Percentiles rank a stretch among this genome's conserved stretches.
Evolutionary conservation across 2,113 vertebrate species (phyloP).

Genomic region (Tupaia chinensis): DNA sequence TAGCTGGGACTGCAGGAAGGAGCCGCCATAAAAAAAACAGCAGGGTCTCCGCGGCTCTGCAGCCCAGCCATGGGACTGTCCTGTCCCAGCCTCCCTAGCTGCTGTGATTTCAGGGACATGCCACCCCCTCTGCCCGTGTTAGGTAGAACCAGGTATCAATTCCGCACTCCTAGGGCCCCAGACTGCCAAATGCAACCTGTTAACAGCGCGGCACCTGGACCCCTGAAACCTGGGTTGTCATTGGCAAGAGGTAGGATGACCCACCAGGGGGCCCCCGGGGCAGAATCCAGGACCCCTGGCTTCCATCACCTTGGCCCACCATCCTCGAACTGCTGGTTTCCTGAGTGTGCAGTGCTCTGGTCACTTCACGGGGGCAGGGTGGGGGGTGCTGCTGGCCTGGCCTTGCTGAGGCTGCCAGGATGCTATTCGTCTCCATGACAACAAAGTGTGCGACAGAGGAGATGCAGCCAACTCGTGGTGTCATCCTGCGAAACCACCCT

Average conservation of each 20-base stretch:
- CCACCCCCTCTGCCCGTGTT: no score
- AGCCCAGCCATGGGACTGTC: no score
- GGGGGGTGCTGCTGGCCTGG: background rate
- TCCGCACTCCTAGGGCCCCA: no score
- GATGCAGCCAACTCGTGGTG: background rate
- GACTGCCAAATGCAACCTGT: no score
- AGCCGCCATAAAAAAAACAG: no score
- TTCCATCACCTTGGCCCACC: background rate
- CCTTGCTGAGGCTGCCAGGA: conserved; percentile 11
- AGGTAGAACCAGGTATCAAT: no score
- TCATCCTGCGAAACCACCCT: conserved; percentile 50
- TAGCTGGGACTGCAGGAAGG: no score
- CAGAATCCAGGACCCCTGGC: background rate
- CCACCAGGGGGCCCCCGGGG: background rate
- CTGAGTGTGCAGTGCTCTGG: background rate
- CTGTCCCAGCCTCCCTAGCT: no score
- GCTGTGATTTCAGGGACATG: no score
- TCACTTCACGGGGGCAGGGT: background rate
- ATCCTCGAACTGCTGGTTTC: conserved; percentile 7
- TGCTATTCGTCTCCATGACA: conserved; percentile 71
- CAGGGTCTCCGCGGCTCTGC: no score
- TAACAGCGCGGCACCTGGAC: no score
- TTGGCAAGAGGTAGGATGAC: rapidly evolving
- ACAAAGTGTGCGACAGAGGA: conserved; percentile 27
- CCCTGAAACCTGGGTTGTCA: background rate